Conservation (phyloP, 2,113 vertebrate genomes). For the Corythaeola cristata region DNA sequence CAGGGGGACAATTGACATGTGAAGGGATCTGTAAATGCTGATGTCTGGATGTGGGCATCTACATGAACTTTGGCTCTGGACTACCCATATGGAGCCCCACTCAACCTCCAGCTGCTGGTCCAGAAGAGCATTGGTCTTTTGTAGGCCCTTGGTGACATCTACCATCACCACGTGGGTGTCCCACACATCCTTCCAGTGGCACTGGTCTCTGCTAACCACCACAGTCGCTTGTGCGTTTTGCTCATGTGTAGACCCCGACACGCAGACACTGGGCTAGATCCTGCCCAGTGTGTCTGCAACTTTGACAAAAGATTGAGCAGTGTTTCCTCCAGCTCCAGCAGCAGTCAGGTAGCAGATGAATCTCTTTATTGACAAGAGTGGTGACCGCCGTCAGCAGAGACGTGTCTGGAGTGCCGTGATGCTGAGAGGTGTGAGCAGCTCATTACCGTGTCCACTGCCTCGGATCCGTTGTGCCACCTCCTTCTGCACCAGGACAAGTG, state of each 20-base stretch:
- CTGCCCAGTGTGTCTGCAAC: accelerated
- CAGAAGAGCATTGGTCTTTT: neutral
- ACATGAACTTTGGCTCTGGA: neutral
- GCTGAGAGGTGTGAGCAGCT: neutral
- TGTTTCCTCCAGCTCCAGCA: neutral
- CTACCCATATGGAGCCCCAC: neutral
- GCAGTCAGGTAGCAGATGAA: neutral
- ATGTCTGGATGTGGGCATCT: neutral
- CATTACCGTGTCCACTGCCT: neutral
- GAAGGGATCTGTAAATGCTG: neutral
- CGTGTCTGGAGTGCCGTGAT: neutral
- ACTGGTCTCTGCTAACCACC: neutral
- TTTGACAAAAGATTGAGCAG: neutral
- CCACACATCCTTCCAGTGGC: neutral
- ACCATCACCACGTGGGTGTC: no score
- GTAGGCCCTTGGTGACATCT: neutral
- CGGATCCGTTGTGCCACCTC: accelerated
- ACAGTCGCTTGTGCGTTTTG: neutral
- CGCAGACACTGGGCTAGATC: neutral
- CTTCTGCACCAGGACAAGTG: neutral
- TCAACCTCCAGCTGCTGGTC: accelerated
- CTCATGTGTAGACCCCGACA: accelerated
- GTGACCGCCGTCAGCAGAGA: neutral
- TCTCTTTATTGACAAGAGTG: neutral
- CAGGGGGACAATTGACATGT: neutral